Base-by-base conservation (phyloP, 2,113 vertebrate species). In the Melanotaenia duboulayi region DNA sequence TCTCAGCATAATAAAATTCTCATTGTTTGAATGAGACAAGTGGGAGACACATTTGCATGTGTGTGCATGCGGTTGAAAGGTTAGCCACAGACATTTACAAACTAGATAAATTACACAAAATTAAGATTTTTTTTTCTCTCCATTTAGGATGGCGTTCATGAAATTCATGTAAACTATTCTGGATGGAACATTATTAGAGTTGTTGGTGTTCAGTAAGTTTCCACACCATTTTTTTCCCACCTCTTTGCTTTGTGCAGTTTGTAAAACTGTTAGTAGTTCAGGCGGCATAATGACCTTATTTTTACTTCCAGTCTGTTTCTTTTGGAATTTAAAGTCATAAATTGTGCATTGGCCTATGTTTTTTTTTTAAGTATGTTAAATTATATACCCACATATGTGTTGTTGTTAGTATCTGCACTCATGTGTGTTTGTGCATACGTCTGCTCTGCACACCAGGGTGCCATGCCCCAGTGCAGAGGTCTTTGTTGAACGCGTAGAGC, bases 401-500 rank as follows among this genome's bases (percentile, higher is more conserved):
- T 71, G 28, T 62, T 50, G 16, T 67, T 39, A 73, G 50, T 69
- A 58, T 81, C 72, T 82, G 63, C 58, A 65, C 83, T 80, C 74
- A 61, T 73, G 48, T 49, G 65, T 84, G 78, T 80, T 83, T 83
- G 59, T 67, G 51, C 62, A 76, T 76, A 65, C 77, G 75, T 81
- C 74, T 61, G 79, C 78, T 77, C 68, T 81, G 37, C 90, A 81
- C 89, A 12, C 72, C 35, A 44, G 90, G 90, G 89, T 90, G 87
- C 89, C 81, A 13, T 81, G 71, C 79, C 80, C 85, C 24, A 49
- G 62, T 71, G 63, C 71, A 72, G 74, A 58, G 78, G 80, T 83
- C 89, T 91, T 91, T 91, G 87, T 92, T 87, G 71, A 57, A 63
- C 79, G 71, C 19, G 24, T 35, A 56, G 71, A 81, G 71, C 75